These are phyloP conservation scores for Calidris pygmaea DNA, from an alignment of 2,113 vertebrate species.

Conservation along the genomic window DNA sequence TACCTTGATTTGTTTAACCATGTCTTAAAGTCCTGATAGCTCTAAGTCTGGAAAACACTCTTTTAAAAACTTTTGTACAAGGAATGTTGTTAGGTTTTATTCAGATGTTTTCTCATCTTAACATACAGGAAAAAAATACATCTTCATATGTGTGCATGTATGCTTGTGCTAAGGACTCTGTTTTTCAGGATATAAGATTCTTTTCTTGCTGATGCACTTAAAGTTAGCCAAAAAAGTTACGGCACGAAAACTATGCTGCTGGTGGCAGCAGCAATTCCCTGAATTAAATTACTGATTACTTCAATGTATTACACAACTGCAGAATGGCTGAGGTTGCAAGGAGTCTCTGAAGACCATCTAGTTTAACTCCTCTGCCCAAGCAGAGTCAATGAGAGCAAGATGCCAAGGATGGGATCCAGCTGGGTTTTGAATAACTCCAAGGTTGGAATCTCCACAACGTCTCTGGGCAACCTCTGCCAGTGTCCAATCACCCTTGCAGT, in stretches of 20 bases:
- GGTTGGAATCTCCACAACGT: neutral
- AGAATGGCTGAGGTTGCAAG: neutral
- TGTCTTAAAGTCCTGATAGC: neutral
- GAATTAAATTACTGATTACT: neutral
- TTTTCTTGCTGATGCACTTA: neutral
- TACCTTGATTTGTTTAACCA: neutral
- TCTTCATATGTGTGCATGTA: rapidly evolving
- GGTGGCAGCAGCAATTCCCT: neutral
- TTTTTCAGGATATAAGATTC: neutral
- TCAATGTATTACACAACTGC: neutral
- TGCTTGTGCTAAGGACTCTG: neutral
- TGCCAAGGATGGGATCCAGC: neutral
- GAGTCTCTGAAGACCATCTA: neutral
- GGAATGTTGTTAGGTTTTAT: neutral
- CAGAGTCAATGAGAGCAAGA: neutral
- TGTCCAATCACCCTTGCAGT: neutral
- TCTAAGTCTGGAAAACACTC: neutral
- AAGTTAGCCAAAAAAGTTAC: neutral
- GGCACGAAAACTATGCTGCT: neutral
- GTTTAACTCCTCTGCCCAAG: neutral
- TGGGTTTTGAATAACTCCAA: neutral
- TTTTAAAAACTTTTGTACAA: neutral
- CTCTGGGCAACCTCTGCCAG: neutral
- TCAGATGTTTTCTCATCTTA: neutral
- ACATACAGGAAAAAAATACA: neutral